Percentiles rank a stretch among this genome's conserved stretches.
These are phyloP conservation scores for Drosophila chauvacae DNA, from an alignment of 1,140 invertebrate species.

Conservation along the genomic window DNA sequence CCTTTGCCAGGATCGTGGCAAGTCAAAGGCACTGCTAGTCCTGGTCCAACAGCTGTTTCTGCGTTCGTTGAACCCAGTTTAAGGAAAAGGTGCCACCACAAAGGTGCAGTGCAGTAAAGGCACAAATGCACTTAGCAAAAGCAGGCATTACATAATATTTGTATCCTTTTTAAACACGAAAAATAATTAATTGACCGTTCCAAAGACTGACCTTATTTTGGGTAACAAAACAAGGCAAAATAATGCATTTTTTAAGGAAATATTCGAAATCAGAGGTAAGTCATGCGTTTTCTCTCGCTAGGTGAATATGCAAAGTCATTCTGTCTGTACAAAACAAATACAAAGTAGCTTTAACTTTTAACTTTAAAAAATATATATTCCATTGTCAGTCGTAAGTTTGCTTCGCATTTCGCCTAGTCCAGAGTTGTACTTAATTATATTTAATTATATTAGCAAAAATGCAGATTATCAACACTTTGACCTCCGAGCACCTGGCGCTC, in stretches of 20 bases:
- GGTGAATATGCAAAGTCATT: too few species aligned
- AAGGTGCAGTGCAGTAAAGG: neutral
- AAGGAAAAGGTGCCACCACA: conserved; percentile 6
- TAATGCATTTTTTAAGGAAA: neutral
- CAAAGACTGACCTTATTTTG: neutral
- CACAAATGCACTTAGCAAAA: conserved; percentile 11
- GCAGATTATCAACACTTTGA: neutral
- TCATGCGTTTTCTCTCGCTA: neutral
- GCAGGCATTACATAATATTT: too few species aligned
- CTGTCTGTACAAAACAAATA: neutral
- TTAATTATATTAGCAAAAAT: neutral
- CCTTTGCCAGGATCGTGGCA: conserved; percentile 30
- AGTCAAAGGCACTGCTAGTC: conserved; percentile 1
- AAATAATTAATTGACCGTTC: neutral
- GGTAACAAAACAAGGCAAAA: neutral
- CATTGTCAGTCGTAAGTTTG: neutral
- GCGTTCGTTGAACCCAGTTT: conserved; percentile 42
- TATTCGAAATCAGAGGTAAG: neutral
- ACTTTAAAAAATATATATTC: neutral
- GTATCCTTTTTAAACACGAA: neutral
- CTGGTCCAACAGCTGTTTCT: conserved; percentile 42
- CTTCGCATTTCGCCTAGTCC: neutral
- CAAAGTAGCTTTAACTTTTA: neutral
- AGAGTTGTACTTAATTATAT: neutral
- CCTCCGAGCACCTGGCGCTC: neutral